These are phyloP conservation scores for Druceiella hillmani DNA, from an alignment of 2,888 invertebrate genomes.

Conservation along the genomic window DNA sequence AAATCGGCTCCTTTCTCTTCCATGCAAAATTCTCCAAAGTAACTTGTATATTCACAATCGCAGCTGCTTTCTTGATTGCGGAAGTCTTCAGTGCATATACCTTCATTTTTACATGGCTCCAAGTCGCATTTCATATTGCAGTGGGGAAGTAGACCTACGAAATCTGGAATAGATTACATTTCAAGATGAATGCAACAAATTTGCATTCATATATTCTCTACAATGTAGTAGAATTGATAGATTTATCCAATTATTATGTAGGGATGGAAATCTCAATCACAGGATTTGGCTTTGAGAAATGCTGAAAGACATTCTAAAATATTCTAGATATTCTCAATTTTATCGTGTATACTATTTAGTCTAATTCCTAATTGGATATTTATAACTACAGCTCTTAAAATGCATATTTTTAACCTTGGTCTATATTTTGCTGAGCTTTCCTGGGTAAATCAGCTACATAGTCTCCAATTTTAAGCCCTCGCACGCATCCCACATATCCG, in stretches of 20 bases:
- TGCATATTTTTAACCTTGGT: conserved; percentile 52
- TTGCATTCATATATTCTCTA: too few species aligned
- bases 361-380: not conserved
- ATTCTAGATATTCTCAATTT: too few species aligned
- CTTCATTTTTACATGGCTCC: conserved; percentile 82
- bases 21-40: conserved; percentile 81
- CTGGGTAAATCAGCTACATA: conserved; percentile 72
- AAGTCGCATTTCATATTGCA: conserved; percentile 88
- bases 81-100: conserved; percentile 85
- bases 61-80: conserved; percentile 80
- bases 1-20: conserved; percentile 90
- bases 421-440: conserved; percentile 62
- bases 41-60: conserved; percentile 85
- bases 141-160: conserved; percentile 67
- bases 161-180: conserved; percentile 41
- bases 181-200: too few species aligned
- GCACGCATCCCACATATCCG: conserved; percentile 81
- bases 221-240: too few species aligned
- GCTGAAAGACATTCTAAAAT: too few species aligned
- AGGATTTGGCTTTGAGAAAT: too few species aligned
- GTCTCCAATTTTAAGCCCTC: conserved; percentile 81
- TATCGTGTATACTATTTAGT: too few species aligned
- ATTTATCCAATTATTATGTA: too few species aligned
- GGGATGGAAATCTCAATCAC: too few species aligned
- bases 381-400: not conserved